Conservation (phyloP, 1,140 invertebrate genomes). For the Pomacea maculata region DNA sequence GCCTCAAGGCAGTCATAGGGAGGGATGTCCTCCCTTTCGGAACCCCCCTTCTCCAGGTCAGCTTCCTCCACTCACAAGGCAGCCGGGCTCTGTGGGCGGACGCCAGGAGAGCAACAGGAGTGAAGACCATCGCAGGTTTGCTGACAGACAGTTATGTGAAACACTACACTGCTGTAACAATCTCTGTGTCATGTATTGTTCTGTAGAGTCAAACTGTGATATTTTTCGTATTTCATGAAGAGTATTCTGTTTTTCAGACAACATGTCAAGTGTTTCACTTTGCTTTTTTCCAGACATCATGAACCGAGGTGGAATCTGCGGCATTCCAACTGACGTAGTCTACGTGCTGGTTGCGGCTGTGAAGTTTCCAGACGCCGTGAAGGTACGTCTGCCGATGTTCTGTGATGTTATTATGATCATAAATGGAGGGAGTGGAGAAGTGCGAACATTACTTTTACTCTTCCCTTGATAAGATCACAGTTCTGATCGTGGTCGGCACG, state of each 20-base stretch:
- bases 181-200: neutral
- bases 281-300: slow-evolving; percentile 43
- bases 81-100: slow-evolving; percentile 42
- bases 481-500: no score
- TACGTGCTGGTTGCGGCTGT: slow-evolving; percentile 48
- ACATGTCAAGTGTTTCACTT: neutral
- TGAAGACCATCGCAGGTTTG: slow-evolving; percentile 48
- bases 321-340: slow-evolving; percentile 50
- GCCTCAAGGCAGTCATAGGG: slow-evolving; percentile 35
- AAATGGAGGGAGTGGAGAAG: no score
- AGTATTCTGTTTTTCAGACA: no score
- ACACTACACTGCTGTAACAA: neutral
- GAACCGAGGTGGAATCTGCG: slow-evolving; percentile 50
- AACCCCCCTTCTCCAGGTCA: slow-evolving; percentile 46
- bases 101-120: slow-evolving; percentile 41
- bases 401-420: neutral
- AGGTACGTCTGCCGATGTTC: slow-evolving; percentile 30
- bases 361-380: slow-evolving; percentile 45
- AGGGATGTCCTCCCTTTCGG: slow-evolving; percentile 45
- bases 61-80: slow-evolving; percentile 41
- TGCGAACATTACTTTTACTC: no score
- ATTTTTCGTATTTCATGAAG: no score
- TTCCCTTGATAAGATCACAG: no score
- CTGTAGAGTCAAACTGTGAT: neutral
- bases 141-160: neutral